Conservation (phyloP, 2,888 invertebrate species). For the Pocota personata region DNA sequence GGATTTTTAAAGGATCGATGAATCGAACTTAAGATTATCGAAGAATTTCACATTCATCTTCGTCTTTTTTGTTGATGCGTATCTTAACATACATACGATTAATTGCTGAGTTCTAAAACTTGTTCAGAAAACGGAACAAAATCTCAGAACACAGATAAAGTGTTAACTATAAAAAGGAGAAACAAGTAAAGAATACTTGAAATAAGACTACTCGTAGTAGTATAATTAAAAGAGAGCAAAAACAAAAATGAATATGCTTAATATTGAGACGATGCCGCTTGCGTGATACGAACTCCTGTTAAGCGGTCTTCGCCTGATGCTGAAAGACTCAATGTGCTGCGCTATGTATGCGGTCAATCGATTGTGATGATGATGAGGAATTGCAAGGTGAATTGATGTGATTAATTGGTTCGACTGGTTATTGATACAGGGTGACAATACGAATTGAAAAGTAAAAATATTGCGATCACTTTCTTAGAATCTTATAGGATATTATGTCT, state of each 20-base stretch:
- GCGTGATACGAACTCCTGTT: slow-evolving; percentile 22
- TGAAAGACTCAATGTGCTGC: slow-evolving; percentile 67
- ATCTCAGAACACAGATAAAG: slow-evolving; percentile 35
- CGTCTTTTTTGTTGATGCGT: slow-evolving; percentile 24
- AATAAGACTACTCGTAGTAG: not conserved
- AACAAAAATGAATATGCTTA: not conserved
- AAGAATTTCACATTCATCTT: slow-evolving; percentile 29
- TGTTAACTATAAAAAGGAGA: not conserved
- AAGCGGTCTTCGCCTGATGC: slow-evolving; percentile 24
- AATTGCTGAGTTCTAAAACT: slow-evolving; percentile 41
- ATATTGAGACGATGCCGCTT: not conserved
- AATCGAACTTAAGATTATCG: slow-evolving; percentile 5
- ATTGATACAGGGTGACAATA: slow-evolving; percentile 74
- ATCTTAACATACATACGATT: slow-evolving; percentile 40
- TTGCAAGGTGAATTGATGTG: slow-evolving; percentile 74
- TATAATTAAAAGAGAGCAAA: not conserved
- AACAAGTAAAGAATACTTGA: slow-evolving; percentile 1
- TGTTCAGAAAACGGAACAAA: slow-evolving; percentile 48
- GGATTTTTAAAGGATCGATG: slow-evolving; percentile 25
- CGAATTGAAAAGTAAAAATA: not conserved
- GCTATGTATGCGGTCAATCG: slow-evolving; percentile 59
- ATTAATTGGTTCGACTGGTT: slow-evolving; percentile 71
- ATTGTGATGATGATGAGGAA: slow-evolving; percentile 75
- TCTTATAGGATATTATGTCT: too few relatives aligned
- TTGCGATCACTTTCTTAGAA: too few relatives aligned